Conservation (phyloP, 2,113 vertebrate species). For the Petroica traversi region DNA sequence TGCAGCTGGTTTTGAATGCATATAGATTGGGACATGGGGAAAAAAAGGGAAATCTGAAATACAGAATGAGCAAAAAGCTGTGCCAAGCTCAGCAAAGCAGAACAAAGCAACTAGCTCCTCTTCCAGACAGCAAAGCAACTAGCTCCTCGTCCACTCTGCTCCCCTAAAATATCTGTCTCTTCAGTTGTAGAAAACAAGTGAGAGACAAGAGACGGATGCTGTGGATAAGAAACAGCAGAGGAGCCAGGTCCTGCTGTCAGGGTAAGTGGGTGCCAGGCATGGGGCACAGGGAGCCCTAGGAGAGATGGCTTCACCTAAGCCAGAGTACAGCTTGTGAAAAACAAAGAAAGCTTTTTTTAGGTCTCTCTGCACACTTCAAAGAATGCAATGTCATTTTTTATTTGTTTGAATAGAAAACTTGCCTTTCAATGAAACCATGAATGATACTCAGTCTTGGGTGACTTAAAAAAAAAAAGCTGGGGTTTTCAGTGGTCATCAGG, state of each 20-base stretch:
- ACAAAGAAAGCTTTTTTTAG: not conserved
- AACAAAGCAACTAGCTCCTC: not conserved
- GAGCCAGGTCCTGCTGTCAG: not conserved
- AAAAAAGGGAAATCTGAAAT: not conserved
- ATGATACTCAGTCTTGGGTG: not conserved
- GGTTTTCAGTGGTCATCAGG: not conserved
- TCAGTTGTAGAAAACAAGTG: not conserved
- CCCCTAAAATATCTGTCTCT: not conserved
- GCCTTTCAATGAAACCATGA: not conserved
- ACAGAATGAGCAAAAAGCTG: not conserved
- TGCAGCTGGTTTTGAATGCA: not conserved
- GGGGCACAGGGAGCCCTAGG: not conserved
- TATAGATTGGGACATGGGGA: accelerated
- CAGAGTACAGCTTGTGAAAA: not conserved
- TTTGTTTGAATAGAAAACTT: not conserved
- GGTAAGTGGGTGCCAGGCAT: accelerated
- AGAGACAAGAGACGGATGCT: not conserved
- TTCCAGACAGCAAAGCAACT: not conserved
- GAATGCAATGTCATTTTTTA: not conserved
- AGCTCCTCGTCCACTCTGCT: not conserved
- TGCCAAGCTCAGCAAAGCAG: not conserved
- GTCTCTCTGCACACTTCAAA: not conserved
- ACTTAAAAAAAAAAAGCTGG: not conserved
- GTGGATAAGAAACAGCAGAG: not conserved
- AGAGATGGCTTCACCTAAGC: not conserved